Conservation (phyloP, 2,797 vertebrate genomes). For the Cygnus olor region DNA sequence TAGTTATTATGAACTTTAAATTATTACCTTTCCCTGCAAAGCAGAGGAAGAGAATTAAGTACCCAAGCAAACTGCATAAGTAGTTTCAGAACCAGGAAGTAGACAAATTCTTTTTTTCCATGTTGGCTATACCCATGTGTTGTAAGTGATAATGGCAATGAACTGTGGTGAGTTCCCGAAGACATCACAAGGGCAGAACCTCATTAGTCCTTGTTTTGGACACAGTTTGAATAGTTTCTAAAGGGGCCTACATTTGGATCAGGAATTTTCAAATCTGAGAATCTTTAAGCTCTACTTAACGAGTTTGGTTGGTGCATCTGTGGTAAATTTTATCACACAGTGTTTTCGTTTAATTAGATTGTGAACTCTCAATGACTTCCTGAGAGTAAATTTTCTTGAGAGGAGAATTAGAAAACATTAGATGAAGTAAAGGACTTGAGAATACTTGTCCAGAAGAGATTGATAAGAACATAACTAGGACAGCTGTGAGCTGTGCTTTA, state of each 20-base stretch:
- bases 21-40: background rate
- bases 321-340: slow-evolving; percentile 32
- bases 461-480: slow-evolving; percentile 61
- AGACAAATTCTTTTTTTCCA: background rate
- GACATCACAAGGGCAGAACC: background rate
- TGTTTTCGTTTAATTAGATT: slow-evolving; percentile 56
- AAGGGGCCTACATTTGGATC: background rate
- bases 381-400: slow-evolving; percentile 68
- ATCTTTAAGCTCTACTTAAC: slow-evolving; percentile 20
- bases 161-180: background rate
- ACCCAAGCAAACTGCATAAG: background rate
- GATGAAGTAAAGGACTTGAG: slow-evolving; percentile 60
- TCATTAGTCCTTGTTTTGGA: slow-evolving; percentile 1
- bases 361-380: slow-evolving; percentile 62
- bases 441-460: slow-evolving; percentile 67
- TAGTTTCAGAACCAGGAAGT: background rate
- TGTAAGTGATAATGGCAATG: background rate
- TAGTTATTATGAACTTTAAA: background rate
- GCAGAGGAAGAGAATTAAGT: background rate
- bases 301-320: slow-evolving; percentile 8
- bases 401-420: slow-evolving; percentile 62
- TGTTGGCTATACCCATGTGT: background rate
- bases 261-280: slow-evolving; percentile 42
- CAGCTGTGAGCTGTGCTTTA: slow-evolving; percentile 57
- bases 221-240: background rate